phyloP scores from a whole-genome alignment of 2,113 vertebrate species.

The Mionectes macconnelli region DNA sequence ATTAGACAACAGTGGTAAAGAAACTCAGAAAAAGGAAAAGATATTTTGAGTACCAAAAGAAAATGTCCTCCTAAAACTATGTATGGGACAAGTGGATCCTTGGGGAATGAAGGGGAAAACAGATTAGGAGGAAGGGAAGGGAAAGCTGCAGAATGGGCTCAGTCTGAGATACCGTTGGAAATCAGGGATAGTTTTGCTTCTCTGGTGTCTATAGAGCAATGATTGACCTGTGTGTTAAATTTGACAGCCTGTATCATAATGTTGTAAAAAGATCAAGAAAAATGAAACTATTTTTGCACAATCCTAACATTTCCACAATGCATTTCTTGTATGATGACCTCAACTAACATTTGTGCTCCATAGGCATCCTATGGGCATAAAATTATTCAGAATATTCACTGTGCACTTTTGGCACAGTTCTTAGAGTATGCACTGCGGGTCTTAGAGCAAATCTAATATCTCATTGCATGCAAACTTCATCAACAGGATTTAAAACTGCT shows the following conservation, averaged over 20 bases:
- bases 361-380: slow-evolving; percentile 3
- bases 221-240: not conserved
- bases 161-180: not conserved
- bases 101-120: not conserved
- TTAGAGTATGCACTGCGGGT: not conserved
- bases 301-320: not conserved
- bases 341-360: not conserved
- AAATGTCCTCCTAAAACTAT: not conserved
- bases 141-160: not conserved
- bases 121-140: not conserved
- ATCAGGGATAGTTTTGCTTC: not conserved
- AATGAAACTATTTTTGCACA: not conserved
- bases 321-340: not conserved
- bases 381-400: not conserved
- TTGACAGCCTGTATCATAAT: not conserved
- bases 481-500: slow-evolving; percentile 50
- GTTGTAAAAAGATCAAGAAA: not conserved
- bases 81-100: not conserved
- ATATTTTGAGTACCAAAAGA: not conserved
- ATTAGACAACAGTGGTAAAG: not conserved
- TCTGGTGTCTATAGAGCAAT: not conserved
- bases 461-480: slow-evolving; percentile 11
- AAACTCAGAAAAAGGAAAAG: not conserved
- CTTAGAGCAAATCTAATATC: not conserved
- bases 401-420: not conserved